These are phyloP conservation scores for Musca vetustissima DNA, from an alignment of 1,140 invertebrate species.

Conservation along the genomic window DNA sequence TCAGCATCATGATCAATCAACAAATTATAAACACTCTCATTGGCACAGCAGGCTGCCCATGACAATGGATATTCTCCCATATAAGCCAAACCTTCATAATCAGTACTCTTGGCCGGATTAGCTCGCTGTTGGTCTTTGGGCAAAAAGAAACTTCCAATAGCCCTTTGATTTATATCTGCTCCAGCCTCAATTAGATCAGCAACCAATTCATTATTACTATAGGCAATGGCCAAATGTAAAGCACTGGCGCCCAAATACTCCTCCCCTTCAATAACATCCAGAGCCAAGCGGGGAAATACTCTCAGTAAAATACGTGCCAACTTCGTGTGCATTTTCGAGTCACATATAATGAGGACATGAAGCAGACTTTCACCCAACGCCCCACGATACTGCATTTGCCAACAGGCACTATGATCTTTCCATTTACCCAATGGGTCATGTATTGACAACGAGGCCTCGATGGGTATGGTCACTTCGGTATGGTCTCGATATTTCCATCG, in stretches of 20 bases:
- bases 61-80: constrained; percentile 94
- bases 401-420: constrained; percentile 90
- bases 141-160: constrained; percentile 90
- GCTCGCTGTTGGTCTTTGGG: constrained; percentile 85
- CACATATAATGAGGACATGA: constrained; percentile 93
- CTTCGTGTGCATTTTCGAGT: constrained; percentile 71
- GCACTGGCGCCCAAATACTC: constrained; percentile 95
- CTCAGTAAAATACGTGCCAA: constrained; percentile 87
- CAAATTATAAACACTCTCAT: constrained; percentile 97
- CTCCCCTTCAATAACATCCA: constrained; percentile 95
- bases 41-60: constrained; percentile 95
- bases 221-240: constrained; percentile 94
- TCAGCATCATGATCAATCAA: constrained; percentile 88
- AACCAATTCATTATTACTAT: constrained; percentile 94
- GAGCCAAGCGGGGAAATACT: constrained; percentile 86
- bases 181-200: constrained; percentile 88
- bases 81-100: constrained; percentile 94
- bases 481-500: constrained; percentile 91
- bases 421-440: constrained; percentile 84
- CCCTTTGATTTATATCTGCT: constrained; percentile 87
- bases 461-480: constrained; percentile 77
- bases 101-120: constrained; percentile 74
- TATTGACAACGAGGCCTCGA: constrained; percentile 75
- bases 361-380: constrained; percentile 92
- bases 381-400: constrained; percentile 95